Evolutionary conservation across 2,113 vertebrate species (phyloP), one percentile per base, ranked within the genome.

Genomic region (Dinomys branickii): DNA sequence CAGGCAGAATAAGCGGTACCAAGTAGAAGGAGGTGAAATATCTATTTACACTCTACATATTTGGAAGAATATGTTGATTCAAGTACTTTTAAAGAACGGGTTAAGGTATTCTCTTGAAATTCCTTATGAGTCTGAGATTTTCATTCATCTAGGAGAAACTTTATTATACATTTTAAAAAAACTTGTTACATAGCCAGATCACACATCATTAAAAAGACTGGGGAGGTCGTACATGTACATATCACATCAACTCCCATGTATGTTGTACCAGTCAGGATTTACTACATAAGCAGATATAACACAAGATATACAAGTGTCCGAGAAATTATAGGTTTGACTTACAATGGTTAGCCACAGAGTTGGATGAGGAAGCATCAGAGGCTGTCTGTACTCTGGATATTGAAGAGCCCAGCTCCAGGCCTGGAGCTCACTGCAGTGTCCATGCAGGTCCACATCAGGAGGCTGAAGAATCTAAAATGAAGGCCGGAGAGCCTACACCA

Each of bases 81-180:
- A 38, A 38, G 77, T 87, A 19, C 10, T 92, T 92, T 38, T 38
- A 58, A 77, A 52, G 54, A 47, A 71, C n/a, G 85, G 9, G 12
- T 85, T 92, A 12, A 17, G 20, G 47, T 73, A 89, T 96, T 92
- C 41, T 86, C 33, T 56, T 91, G 35, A 95, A 81, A 83, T 84
- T 84, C 63, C 93, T 95, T 91, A 54, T 73, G 81, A 88, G 26
- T 73, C 73, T 41, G 44, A 73, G 14, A 81, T 83, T 96, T 88
- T 91, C 33, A 73, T 54, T 77, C 5, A 91, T 41, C 17, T 10
- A 77, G 28, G 28, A 50, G 47, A 86, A 92, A 33, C 1, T 8
- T 91, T 61, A 44, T 86, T 67, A 26, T 14, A 13, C 5, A 4
- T 90, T 80, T 52, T n/a, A 38, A 65, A 73, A 41, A 38, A 52